These are phyloP conservation scores for Plusia festucae DNA, from an alignment of 2,888 invertebrate species.

Conservation along the genomic window DNA sequence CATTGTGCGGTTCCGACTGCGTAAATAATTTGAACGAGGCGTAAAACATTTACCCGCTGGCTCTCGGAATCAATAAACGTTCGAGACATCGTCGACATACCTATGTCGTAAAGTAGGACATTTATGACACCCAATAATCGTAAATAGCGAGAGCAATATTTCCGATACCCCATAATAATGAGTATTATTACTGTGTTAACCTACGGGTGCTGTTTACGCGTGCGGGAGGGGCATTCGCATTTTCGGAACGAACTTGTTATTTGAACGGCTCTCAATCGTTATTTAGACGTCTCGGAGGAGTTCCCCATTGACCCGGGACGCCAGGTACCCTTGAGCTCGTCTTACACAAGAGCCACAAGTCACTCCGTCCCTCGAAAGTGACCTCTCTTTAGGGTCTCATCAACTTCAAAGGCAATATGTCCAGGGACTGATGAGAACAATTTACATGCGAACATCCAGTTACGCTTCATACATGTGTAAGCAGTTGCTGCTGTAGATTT, in stretches of 20 bases:
- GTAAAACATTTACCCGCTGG: conserved; percentile 41
- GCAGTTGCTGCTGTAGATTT: not conserved
- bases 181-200: conserved; percentile 49
- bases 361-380: conserved; percentile 57
- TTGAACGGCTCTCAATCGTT: conserved; percentile 48
- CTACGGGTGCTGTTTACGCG: conserved; percentile 24
- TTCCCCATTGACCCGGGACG: conserved; percentile 42
- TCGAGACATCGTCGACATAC: conserved; percentile 61
- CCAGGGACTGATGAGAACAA: conserved; percentile 48
- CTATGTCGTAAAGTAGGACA: conserved; percentile 64
- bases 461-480: conserved; percentile 35
- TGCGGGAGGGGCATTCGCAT: conserved; percentile 9
- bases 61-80: conserved; percentile 61
- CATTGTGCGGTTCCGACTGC: conserved; percentile 19
- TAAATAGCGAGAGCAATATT: conserved; percentile 66
- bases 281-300: conserved; percentile 50
- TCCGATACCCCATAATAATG: conserved; percentile 60
- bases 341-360: conserved; percentile 54
- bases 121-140: conserved; percentile 71
- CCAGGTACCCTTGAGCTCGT: conserved; percentile 48
- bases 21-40: conserved; percentile 42
- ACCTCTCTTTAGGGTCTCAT: conserved; percentile 55
- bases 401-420: conserved; percentile 59
- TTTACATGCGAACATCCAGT: conserved; percentile 43
- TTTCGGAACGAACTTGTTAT: conserved; percentile 43